Evolutionary conservation across 2,797 vertebrate genomes (phyloP), one percentile per base, ranked within the genome.

Genomic region (Prunella strophiata): DNA sequence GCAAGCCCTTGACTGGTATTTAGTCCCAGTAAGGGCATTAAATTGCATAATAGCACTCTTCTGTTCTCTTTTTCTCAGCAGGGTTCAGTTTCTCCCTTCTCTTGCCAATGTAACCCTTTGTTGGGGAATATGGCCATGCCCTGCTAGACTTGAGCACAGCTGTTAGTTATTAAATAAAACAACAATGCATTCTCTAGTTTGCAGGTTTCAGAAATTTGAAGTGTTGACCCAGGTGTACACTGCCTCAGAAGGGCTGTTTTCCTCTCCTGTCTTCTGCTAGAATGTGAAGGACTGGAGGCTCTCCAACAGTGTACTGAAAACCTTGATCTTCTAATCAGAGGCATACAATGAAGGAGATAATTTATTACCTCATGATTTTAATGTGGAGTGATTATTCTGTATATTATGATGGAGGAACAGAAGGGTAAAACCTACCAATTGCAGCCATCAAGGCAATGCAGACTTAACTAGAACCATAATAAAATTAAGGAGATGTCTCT

Each of bases 401-500:
- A 17, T 8, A 34, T 27, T 17, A 38, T 10, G 50, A 68, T 22
- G 20, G 50, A 72, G 45, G 47, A 91, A 83, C 2, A 9, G 54
- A 83, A 92, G 62, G 32, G 76, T 75, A 80, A 83, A 87, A 91
- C n/a, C 74, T 85, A 52, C 38, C 65, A 77, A n/a, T 21, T 68
- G 38, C 50, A 83, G 47, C 88, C 92, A 89, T 85, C 68, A 72
- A 88, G 61, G 87, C 58, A 65, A 54, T 27, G 51, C 81, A 88
- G 89, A 55, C 68, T 85, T 80, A 9, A 4, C 52, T 83, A 83
- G 91, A 85, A 80, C 54, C 72, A 52, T 65, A 77, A 82, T 40
- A 58, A 68, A 95, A 94, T 92, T 94, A 96, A 71, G 66, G 81
- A 75, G 72, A 89, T 71, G 75, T 80, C 67, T 80, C 61, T 92